These are phyloP conservation scores for Hormaphis cornu DNA, from an alignment of 1,140 invertebrate genomes.

Conservation along the genomic window DNA sequence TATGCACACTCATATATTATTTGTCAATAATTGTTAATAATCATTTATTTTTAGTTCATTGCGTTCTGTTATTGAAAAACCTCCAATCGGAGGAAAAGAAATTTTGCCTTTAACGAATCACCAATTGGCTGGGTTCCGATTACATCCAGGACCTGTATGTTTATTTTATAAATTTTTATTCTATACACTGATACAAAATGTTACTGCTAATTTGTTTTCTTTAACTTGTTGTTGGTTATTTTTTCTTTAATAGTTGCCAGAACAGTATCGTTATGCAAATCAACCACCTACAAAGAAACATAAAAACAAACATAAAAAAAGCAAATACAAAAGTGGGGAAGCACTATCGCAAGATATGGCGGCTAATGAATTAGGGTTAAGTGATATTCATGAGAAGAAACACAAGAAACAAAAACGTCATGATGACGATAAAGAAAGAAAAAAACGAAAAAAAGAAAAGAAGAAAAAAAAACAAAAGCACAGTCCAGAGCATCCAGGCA, in stretches of 20 bases:
- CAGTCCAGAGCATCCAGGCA: slow-evolving; percentile 66
- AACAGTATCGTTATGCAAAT: slow-evolving; percentile 89
- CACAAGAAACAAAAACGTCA: slow-evolving; percentile 91
- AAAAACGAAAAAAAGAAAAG: slow-evolving; percentile 91
- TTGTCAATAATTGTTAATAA: not conserved
- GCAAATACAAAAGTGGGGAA: slow-evolving; percentile 79
- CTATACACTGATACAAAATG: not conserved
- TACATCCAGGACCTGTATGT: slow-evolving; percentile 89
- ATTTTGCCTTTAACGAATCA: slow-evolving; percentile 75
- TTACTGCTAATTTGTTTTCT: slow-evolving; percentile 6
- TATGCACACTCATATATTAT: too few relatives aligned
- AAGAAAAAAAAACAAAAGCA: slow-evolving; percentile 90
- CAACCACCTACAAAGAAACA: slow-evolving; percentile 84
- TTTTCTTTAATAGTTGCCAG: slow-evolving; percentile 63
- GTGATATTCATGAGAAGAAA: slow-evolving; percentile 85
- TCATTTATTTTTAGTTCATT: slow-evolving; percentile 58
- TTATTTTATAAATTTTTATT: slow-evolving; percentile 5
- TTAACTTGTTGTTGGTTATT: slow-evolving; percentile 34
- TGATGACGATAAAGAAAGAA: slow-evolving; percentile 87
- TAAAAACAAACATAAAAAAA: slow-evolving; percentile 90
- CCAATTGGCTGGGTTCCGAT: slow-evolving; percentile 83
- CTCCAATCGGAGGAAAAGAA: slow-evolving; percentile 92
- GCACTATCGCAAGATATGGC: slow-evolving; percentile 39
- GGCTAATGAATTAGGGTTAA: slow-evolving; percentile 50
- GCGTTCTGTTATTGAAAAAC: slow-evolving; percentile 91